Evolutionary conservation across 2,888 invertebrate species (phyloP).

Genomic region (Lasioglossum vierecki): DNA sequence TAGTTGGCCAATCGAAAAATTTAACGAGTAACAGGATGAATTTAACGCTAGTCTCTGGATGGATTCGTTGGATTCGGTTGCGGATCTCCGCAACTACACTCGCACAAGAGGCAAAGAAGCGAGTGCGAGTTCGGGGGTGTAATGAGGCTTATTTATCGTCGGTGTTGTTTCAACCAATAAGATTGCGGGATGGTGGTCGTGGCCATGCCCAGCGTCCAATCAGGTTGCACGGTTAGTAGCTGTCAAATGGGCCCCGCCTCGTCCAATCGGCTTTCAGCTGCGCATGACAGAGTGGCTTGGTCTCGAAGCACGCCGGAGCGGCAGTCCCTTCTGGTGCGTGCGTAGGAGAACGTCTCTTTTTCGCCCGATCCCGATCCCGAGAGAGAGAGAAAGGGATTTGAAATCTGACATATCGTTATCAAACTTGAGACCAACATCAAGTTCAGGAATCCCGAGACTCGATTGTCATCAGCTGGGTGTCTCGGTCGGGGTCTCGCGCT

Average conservation of each 20-base stretch:
- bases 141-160: conserved; percentile 76
- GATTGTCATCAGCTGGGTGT: conserved; percentile 2
- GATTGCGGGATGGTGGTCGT: conserved; percentile 73
- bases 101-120: conserved; percentile 42
- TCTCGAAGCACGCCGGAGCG: conserved; percentile 58
- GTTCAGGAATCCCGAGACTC: not conserved
- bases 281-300: conserved; percentile 71
- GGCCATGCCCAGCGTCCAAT: conserved; percentile 77
- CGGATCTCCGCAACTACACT: conserved; percentile 37
- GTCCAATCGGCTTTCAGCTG: conserved; percentile 67
- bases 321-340: conserved; percentile 81
- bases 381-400: conserved; percentile 53
- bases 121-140: conserved; percentile 57
- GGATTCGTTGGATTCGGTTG: conserved; percentile 60
- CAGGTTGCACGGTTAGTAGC: conserved; percentile 25
- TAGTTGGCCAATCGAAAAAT: conserved; percentile 39
- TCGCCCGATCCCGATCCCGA: conserved; percentile 57
- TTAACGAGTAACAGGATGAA: conserved; percentile 56
- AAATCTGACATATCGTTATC: conserved; percentile 46
- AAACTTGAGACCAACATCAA: conserved; percentile 13
- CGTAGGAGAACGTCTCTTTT: conserved; percentile 75
- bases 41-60: conserved; percentile 35
- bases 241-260: conserved; percentile 70
- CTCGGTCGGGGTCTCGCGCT: conserved; percentile 16
- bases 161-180: conserved; percentile 63